Evolutionary conservation across 2,113 vertebrate species (phyloP), one percentile per base, ranked within the genome.

Genomic region (Spea bombifrons): DNA sequence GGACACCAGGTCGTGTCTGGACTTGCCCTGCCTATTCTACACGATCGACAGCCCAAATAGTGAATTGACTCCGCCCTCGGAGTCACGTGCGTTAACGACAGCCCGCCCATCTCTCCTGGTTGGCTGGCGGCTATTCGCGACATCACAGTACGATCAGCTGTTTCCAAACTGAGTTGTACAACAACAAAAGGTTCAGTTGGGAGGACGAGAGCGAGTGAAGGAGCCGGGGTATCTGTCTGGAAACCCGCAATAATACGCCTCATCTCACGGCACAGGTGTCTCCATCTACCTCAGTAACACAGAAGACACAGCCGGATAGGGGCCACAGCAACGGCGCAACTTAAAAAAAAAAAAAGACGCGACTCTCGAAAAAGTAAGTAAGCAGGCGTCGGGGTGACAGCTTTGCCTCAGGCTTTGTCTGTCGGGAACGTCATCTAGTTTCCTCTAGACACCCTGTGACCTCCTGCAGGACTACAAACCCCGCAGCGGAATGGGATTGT

Each of bases 1-100:
- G 9, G 50, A 52, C 57, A 4, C 15, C 44, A n/a, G 16, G 30
- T 63, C 53, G 16, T 75, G 75, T 1, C 75, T 17, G 67, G 75
- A 77, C 75, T 63, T 71, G 75, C 67, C 75, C 67, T 71, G 10
- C 55, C 50, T 1, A 53, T 44, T n/a, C 4, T 12, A 1, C 48
- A 6, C 0, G 65, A 69, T 30, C 48, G 75, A 77, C 69, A 59
- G 50, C 77, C 52, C 70, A 1, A 4, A 49, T 12, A 46, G 12
- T 16, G 8, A 46, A 43, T 48, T 6, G 49, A 44, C 15, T 45
- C 46, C 10, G 64, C 52, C 52, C 15, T 12, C 0, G 6, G 7
- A 13, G 65, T 80, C 78, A 80, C 71, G 64, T 80, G 78, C 78
- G 71, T 80, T 80, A 80, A 80, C 78, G 64, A 80, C 78, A 80